Conservation (phyloP, 2,888 invertebrate species). For the Drosophila ustulata region DNA sequence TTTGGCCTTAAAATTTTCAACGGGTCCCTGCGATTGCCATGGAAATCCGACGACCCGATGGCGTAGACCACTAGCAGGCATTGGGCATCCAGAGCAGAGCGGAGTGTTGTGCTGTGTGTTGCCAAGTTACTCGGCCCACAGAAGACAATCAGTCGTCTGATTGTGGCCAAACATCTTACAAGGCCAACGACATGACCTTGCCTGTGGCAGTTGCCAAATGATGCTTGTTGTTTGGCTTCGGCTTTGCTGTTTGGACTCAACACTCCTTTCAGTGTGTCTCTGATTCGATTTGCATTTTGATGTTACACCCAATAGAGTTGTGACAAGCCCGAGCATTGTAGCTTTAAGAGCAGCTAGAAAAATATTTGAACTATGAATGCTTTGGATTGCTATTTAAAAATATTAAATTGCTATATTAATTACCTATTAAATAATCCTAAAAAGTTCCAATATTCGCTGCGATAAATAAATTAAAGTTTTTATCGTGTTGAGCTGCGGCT, state of each 20-base stretch:
- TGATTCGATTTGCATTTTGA: slow-evolving; percentile 35
- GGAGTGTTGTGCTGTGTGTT: not conserved
- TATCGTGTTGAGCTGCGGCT: not conserved
- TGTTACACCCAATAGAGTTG: not conserved
- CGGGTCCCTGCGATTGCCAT: slow-evolving; percentile 18
- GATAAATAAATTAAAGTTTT: not conserved
- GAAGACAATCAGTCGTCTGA: slow-evolving; percentile 29
- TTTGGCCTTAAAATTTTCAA: slow-evolving; percentile 41
- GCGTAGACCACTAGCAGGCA: not conserved
- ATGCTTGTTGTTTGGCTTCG: slow-evolving; percentile 10
- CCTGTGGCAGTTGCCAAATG: slow-evolving; percentile 10
- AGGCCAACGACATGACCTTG: slow-evolving; percentile 29
- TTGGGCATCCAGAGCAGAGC: not conserved
- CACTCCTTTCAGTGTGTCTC: not conserved
- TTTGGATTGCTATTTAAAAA: too few relatives aligned
- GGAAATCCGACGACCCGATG: slow-evolving; percentile 19
- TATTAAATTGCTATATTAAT: too few relatives aligned
- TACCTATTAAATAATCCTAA: too few relatives aligned
- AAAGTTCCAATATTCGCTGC: not conserved
- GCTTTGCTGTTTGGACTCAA: not conserved
- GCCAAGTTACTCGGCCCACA: slow-evolving; percentile 3
- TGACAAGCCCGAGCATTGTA: too few relatives aligned
- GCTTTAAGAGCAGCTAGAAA: too few relatives aligned
- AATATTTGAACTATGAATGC: not conserved
- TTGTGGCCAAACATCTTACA: slow-evolving; percentile 29